Evolutionary conservation across 30 jellyfish, hydroid and myxozoan genomes (phyloP), one percentile per base, ranked within the genome.

Genomic region (Chironex yamaguchii): DNA sequence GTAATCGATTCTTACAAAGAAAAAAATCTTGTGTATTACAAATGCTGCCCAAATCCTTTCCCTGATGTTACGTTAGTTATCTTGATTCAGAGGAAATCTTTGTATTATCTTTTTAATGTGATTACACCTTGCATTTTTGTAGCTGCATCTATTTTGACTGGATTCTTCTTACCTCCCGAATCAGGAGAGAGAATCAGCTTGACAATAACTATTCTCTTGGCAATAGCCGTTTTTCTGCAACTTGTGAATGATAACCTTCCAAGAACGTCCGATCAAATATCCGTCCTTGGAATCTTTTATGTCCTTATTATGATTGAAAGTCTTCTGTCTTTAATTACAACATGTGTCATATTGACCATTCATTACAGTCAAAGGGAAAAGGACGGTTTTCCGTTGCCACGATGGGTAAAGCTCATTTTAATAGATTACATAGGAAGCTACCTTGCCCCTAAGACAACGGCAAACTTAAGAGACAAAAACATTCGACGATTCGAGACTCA

Each of bases 101-200:
- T 87, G 36, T 93, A 93, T 34, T 87, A 81, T 62, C 82, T 93
- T 29, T 79, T 86, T 35, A 93, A 93, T 65, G 97, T 86, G 30
- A 88, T 93, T 20, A 68, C 93, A 17, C 98, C 98, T 26, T 93
- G 98, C 81, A 66, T 93, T 11, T 94, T 93, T 21, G 49, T 93
- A 1, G 94, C 91, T 0, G 62, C 72, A 21, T 82, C 96, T 3
- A 77, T 87, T 1, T 35, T 88, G 50, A 87, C 88, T 71, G 97
- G 96, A 50, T 93, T 93, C 66, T 93, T 93, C 91, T 74, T 93
- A 50, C 98, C 98, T 1, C 98, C 98, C 33, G 98, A 93, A 63
- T 79, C 96, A 3, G 98, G 98, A 0, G 98, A 93, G 70, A 77
- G 98, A 28, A 88, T 93, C 74, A 79, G 96, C 29, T 74, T 93